phyloP scores from a whole-genome alignment of 2,888 invertebrate genomes.

The Prosapia bicincta region DNA sequence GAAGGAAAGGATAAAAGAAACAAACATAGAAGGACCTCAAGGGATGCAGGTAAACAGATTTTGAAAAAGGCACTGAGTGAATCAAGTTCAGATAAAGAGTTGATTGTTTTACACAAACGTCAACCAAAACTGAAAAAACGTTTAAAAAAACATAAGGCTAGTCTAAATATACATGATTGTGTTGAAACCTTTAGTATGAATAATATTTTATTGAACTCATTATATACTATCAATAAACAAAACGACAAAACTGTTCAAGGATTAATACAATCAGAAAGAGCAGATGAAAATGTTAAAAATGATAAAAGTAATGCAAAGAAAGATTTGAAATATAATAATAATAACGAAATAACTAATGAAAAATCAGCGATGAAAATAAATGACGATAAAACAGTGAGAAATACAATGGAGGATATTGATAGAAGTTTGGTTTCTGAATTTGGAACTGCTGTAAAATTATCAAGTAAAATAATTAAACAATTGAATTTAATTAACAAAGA shows the following conservation, averaged over 20 bases:
- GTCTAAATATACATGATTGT: neutral
- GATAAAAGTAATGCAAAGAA: neutral
- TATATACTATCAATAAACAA: neutral
- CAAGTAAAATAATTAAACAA: neutral
- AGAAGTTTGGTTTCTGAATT: neutral
- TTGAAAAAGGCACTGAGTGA: neutral
- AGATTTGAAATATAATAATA: neutral
- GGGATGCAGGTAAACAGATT: neutral
- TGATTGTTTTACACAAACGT: neutral
- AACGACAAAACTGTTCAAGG: neutral
- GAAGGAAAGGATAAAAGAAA: neutral
- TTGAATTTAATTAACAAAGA: neutral
- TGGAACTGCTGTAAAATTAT: neutral
- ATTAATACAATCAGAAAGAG: neutral
- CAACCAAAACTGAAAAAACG: neutral
- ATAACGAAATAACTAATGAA: neutral
- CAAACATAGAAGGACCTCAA: neutral
- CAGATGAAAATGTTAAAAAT: neutral
- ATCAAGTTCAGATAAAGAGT: neutral
- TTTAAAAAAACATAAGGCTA: neutral
- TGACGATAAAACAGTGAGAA: neutral
- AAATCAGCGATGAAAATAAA: neutral
- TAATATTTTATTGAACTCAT: neutral
- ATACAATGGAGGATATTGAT: neutral
- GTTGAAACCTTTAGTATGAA: neutral